Base-by-base conservation (phyloP, 2,888 invertebrate genomes). In the Clivina fossor region DNA sequence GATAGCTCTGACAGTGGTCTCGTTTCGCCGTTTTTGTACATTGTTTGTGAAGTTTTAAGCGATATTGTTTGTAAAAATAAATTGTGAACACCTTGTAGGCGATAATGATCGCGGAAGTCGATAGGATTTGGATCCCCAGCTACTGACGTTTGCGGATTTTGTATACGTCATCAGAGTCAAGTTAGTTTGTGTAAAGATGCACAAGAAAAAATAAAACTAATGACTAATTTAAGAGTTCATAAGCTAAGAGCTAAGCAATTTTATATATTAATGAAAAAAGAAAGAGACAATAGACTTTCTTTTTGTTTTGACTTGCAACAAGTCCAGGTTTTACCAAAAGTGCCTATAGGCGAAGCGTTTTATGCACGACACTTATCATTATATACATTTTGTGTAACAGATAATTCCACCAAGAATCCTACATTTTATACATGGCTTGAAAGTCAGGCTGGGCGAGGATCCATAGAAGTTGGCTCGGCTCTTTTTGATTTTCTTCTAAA, bases 271-370 rank as follows among this genome's bases (percentile, higher is more conserved):
- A 54, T 43, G 33, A 64, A 59, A 58, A 40, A 50, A 24, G 46
- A 58, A 43, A 50, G 50, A 50, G 50, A 57, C 46, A 56, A 58
- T 41, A 58, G 46, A 15, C 5, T 43, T 53, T 53, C 55, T 28
- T 58, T 65, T 49, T 65, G 63, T 58, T 66, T 66, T 57, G 65
- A 65, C 55, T 40, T 65, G n/a, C 62, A 65, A 57, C 64, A 64
- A 50, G 60, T 66, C 22, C 62, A 62, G 51, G 57, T 60, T 18
- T 53, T 65, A 16, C 64, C 64, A 30, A 58, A 57, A 46, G 63
- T 63, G 20, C 63, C 64, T n/a, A 66, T 65, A 43, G 61, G 61
- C 56, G 65, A 66, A 20, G 48, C 63, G 22, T 65, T 63, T 57
- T 65, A 66, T 55, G 41, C 59, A 33, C 49, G 63, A 37, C 65